phyloP scores from a whole-genome alignment of 1,140 invertebrate species.

The Anastrepha ludens region DNA sequence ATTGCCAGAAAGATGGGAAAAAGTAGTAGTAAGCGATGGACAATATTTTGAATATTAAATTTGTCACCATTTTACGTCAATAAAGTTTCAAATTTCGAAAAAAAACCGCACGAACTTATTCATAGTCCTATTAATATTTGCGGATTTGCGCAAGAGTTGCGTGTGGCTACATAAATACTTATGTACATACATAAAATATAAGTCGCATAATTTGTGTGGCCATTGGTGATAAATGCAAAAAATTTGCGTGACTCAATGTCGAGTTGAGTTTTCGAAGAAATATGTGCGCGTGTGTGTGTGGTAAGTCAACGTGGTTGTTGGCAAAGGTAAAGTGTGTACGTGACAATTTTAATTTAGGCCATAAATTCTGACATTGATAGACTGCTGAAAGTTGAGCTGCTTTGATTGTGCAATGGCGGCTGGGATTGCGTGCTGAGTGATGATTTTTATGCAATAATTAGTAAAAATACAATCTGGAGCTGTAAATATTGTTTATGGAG shows the following conservation, averaged over 20 bases:
- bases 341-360: constrained; percentile 2
- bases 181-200: background rate
- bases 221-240: constrained; percentile 13
- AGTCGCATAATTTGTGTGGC: constrained; percentile 21
- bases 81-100: no score
- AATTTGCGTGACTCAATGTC: background rate
- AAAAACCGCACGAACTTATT: no score
- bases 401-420: background rate
- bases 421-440: background rate
- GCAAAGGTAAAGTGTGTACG: background rate
- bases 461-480: no score
- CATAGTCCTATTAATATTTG: no score
- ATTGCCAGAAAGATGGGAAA: no score
- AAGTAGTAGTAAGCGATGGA: no score
- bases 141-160: constrained; percentile 9
- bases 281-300: background rate
- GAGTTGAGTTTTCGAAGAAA: background rate
- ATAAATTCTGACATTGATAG: background rate
- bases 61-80: no score
- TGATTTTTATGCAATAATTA: no score
- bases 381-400: background rate
- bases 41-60: no score
- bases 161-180: background rate
- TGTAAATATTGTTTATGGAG: no score
- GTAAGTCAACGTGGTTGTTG: background rate